Evolutionary conservation across 2,797 vertebrate genomes (phyloP).

Genomic region (Bucorvus abyssinicus): DNA sequence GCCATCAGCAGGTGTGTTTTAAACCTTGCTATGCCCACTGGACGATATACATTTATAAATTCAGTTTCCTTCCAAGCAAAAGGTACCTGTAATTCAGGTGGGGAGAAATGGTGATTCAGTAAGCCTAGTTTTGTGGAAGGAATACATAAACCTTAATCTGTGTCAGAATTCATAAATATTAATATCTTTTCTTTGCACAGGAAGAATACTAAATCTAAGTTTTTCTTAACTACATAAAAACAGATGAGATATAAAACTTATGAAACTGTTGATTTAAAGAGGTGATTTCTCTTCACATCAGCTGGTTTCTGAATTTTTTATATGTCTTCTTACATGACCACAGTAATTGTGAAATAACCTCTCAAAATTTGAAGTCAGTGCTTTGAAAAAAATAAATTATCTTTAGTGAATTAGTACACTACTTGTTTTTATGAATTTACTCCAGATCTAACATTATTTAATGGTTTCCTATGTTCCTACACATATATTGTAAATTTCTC

Average conservation of each 20-base stretch:
- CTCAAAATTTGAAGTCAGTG: not conserved
- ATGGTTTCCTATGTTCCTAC: not conserved
- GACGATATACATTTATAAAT: slow-evolving; percentile 20
- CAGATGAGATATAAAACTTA: not conserved
- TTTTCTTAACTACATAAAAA: slow-evolving; percentile 2
- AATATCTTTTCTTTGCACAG: slow-evolving; percentile 16
- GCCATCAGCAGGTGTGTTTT: not conserved
- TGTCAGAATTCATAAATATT: slow-evolving; percentile 63
- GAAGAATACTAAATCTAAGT: slow-evolving; percentile 5
- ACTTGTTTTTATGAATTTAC: not conserved
- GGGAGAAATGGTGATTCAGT: slow-evolving; percentile 33
- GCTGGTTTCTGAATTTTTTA: not conserved
- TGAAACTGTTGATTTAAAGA: not conserved
- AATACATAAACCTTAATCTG: slow-evolving; percentile 59
- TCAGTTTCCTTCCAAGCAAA: slow-evolving; percentile 26
- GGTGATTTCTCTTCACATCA: not conserved
- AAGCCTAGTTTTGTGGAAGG: slow-evolving; percentile 12
- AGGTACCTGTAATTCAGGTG: slow-evolving; percentile 32
- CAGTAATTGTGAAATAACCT: not conserved
- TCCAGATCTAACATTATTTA: not conserved
- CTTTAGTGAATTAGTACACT: not conserved
- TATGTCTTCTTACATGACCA: not conserved
- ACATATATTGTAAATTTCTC: not conserved
- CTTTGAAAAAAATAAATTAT: not conserved
- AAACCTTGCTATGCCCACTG: not conserved